phyloP scores from a whole-genome alignment of 2,797 vertebrate genomes.

The Novumbra hubbsi region DNA sequence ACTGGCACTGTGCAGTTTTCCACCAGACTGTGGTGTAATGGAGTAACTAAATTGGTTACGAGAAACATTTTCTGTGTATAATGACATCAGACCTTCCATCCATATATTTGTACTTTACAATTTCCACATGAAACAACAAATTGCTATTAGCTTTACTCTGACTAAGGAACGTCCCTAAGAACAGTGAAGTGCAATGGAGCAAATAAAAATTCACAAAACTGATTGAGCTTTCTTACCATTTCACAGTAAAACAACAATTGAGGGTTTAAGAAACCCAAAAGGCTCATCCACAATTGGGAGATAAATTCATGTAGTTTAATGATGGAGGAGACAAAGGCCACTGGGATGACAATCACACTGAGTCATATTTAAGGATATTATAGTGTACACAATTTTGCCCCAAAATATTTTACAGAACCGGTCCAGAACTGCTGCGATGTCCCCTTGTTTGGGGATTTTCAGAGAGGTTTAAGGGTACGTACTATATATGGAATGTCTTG shows the following conservation, averaged over 20 bases:
- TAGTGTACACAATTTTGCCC: neutral
- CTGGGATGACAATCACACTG: neutral
- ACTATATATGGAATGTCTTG: too few species aligned
- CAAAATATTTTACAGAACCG: too few species aligned
- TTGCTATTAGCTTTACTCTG: constrained; percentile 36
- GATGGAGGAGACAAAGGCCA: neutral
- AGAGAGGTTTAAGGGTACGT: too few species aligned
- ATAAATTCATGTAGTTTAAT: neutral
- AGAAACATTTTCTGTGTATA: constrained; percentile 21
- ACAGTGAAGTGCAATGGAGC: constrained; percentile 43
- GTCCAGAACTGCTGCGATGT: neutral
- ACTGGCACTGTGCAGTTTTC: constrained; percentile 30
- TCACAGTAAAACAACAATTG: neutral
- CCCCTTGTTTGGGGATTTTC: too few species aligned
- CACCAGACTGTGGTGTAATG: constrained; percentile 44
- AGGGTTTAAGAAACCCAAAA: neutral
- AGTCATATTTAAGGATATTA: neutral
- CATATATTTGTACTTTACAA: too few species aligned
- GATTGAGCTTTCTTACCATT: constrained; percentile 24
- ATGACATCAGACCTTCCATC: too few species aligned
- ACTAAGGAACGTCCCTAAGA: constrained; percentile 29
- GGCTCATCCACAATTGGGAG: neutral
- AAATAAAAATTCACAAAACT: constrained; percentile 24
- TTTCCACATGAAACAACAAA: constrained; percentile 22
- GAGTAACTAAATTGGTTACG: constrained; percentile 33